phyloP scores from a whole-genome alignment of 2,797 vertebrate genomes.

The Pipistrellus pipistrellus region DNA sequence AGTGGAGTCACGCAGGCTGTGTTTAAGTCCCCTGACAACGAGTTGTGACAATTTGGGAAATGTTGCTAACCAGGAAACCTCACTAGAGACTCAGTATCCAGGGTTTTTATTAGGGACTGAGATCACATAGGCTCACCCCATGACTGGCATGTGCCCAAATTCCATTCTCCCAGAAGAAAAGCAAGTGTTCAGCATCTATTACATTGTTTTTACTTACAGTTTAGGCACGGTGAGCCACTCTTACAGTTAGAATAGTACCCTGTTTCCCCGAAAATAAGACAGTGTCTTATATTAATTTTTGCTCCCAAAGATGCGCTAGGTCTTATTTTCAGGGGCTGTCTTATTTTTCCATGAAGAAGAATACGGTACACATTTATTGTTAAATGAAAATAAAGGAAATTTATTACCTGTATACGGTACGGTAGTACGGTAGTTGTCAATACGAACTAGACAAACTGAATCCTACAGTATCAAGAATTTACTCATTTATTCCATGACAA shows the following conservation, averaged over 20 bases:
- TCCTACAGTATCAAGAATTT: too few relatives aligned
- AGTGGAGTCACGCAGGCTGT: neutral
- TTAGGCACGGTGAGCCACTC: neutral
- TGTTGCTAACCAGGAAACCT: slow-evolving; percentile 2
- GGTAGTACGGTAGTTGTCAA: too few relatives aligned
- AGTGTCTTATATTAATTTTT: too few relatives aligned
- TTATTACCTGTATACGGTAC: too few relatives aligned
- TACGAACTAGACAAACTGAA: too few relatives aligned
- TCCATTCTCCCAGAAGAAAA: slow-evolving; percentile 17
- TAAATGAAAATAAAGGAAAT: too few relatives aligned
- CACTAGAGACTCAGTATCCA: neutral
- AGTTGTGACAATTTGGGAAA: neutral
- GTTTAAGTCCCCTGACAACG: neutral
- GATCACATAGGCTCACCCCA: neutral
- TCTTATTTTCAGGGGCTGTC: too few relatives aligned
- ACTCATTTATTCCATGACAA: too few relatives aligned
- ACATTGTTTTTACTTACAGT: neutral
- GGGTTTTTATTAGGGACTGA: neutral
- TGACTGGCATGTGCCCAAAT: neutral
- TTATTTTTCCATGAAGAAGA: too few relatives aligned
- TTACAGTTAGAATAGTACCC: neutral
- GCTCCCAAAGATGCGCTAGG: too few relatives aligned
- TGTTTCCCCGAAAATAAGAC: too few relatives aligned
- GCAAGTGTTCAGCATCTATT: neutral
- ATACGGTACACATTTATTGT: too few relatives aligned